Evolutionary conservation across 2,888 invertebrate genomes (phyloP), one percentile per base, ranked within the genome.

Genomic region (Latrodectus hesperus): DNA sequence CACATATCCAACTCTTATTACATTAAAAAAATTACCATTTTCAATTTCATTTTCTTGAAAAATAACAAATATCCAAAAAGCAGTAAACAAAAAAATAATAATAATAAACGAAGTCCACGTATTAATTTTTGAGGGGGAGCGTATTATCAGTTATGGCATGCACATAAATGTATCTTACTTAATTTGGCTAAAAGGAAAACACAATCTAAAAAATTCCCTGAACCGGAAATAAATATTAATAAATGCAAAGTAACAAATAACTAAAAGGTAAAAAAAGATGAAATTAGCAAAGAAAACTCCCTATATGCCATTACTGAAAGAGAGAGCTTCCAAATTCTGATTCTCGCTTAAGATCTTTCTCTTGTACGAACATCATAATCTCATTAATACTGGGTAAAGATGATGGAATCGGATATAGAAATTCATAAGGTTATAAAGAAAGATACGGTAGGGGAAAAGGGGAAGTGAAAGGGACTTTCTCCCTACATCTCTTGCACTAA

Each of bases 181-280:
- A 81, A 65, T 65, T 73, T 53, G 8, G 52, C 22, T 53, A 81
- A 68, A 74, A 38, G 55, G 16, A 16, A 53, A 17, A 75, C 8
- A 52, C 5, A 26, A 38, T 52, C 26, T n/a, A 17, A 72, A 64
- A 60, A 51, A 52, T n/a, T 51, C 76, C 51, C 17, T 67, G 65
- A 77, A 55, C 67, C 74, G 74, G 53, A 84, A 78, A 84, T 78
- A 77, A 84, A 84, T 84, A 77, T 72, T 78, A 84, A 84, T 78
- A 77, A 78, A 84, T 84, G 77, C 77, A 73, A 84, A 83, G 60
- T 77, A 83, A 73, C 74, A 81, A 67, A 81, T 81, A 67, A 73
- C 53, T 53, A 26, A 64, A 64, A 17, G 65, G 11, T 11, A 17
- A 17, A 52, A 52, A 64, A 60, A 75, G 6, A 55, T 16, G n/a